Base-by-base conservation (phyloP, 35 echinoderm and acorn worm species). In the Apostichopus californicus region DNA sequence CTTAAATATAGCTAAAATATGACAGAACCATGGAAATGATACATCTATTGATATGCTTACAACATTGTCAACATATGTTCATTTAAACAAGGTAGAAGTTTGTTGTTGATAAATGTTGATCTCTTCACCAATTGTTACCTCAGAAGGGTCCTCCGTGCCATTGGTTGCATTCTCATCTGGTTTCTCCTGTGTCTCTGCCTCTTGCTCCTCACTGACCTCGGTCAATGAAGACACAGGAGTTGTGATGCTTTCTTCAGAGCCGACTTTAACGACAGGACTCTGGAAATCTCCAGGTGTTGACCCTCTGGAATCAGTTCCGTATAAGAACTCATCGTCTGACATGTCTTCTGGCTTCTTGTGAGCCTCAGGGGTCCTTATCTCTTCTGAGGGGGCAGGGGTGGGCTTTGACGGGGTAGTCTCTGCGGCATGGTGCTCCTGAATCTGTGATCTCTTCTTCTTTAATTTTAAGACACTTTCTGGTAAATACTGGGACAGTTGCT, bases 261-360 rank as follows among this genome's bases (percentile, higher is more conserved):
- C 58, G 8, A 85, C 81, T 85, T 85, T 85, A 17, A 85, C 15
- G 0, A 85, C 81, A 23, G 81, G 81, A 15, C 81, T 85, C 56
- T 85, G 81, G 17, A n/a, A 58, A n/a, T 85, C 81, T 14, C 81
- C 81, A 14, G 81, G 81, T n/a, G 81, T 89, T 58, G 86, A 89
- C 24, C 63, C 86, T 73, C 86, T 89, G 4, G 46, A 86, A 75
- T 94, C 88, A 58, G 78, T 89, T 8, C 96, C 96, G 83, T 98
- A 98, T 56, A 98, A 93, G 87, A 98, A 98, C 86, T 98, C 96
- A 63, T 98, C 96, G 5, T 98, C 96, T 0, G 95, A 71, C 95
- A 96, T 96, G n/a, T 96, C 77, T 7, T 81, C 68, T 73, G 95
- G 95, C 59, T 91, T 91, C 18, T 28, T 65, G 56, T 63, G 85